Percentiles rank a stretch among this genome's conserved stretches.
Conservation (phyloP, 2,797 vertebrate species). For the Macropodus opercularis region DNA sequence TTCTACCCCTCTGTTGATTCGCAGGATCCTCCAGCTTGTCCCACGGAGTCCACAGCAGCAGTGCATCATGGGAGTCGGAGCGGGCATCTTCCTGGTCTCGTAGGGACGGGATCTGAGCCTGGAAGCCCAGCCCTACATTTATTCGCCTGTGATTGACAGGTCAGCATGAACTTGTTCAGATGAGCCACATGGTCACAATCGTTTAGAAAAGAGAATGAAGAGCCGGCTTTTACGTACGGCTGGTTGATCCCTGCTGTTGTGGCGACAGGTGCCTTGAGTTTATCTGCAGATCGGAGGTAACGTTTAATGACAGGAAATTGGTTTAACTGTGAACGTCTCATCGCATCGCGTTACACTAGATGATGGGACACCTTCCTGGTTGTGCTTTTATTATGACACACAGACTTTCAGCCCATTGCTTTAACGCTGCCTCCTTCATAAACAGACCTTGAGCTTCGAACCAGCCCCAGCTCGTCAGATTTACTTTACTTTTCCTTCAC, state of each 20-base stretch:
- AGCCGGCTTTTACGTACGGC: slow-evolving; percentile 81
- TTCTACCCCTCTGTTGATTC: slow-evolving; percentile 87
- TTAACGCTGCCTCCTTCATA: too few relatives aligned
- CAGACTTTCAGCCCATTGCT: too few relatives aligned
- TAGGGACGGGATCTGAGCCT: slow-evolving; percentile 89
- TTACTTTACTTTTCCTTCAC: too few relatives aligned
- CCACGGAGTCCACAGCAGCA: slow-evolving; percentile 88
- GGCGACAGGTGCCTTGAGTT: slow-evolving; percentile 74
- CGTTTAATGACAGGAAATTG: neutral
- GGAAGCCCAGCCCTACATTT: slow-evolving; percentile 89
- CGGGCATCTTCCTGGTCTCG: slow-evolving; percentile 64
- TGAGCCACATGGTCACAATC: too few relatives aligned
- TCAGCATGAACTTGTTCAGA: slow-evolving; percentile 4
- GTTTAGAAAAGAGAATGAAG: too few relatives aligned
- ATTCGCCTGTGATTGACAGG: slow-evolving; percentile 81
- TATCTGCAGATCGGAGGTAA: slow-evolving; percentile 75
- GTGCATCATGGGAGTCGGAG: slow-evolving; percentile 84
- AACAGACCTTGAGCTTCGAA: too few relatives aligned
- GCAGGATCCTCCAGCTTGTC: slow-evolving; percentile 83
- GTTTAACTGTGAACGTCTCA: too few relatives aligned
- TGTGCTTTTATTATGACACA: too few relatives aligned
- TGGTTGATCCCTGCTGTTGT: slow-evolving; percentile 71
- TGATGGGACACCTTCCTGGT: too few relatives aligned
- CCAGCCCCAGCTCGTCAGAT: too few relatives aligned
- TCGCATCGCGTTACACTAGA: too few relatives aligned